Base-by-base conservation (phyloP, 2,888 invertebrate species). In the Pachydiplax longipennis region DNA sequence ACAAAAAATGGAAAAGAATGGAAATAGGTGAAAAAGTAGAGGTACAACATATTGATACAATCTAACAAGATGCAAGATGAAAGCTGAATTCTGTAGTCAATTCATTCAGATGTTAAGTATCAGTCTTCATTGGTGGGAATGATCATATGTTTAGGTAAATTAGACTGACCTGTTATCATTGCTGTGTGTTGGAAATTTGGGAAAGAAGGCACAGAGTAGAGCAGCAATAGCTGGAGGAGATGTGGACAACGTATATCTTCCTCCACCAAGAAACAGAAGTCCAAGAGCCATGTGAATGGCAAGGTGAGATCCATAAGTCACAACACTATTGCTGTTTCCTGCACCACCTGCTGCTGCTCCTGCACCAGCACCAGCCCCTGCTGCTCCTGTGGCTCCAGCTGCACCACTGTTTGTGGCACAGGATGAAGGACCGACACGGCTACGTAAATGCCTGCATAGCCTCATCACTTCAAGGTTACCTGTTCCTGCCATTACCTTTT, bases 251-350 rank as follows among this genome's bases (percentile, higher is more conserved):
- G 98, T 97, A 92, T 96, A 98, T 92, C 98, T 96, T 0, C 99
- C 99, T 37, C 98, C 99, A 12, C 99, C 99, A 90, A 99, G 95
- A 94, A 99, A 99, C 80, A 99, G 94, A 92, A 99, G 95, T 0
- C 99, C 99, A 80, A 99, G 94, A 0, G 99, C 97, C 97, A 98
- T 98, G 93, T 99, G 99, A n/a, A 98, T 97, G 22, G 98, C 98
- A 95, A 99, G 96, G 95, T 99, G 98, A 18, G 97, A 97, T 40
- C 98, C 98, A 94, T 99, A 99, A 0, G 98, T 96, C 90, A 97
- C 97, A 73, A 97, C 95, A 90, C 96, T 95, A 92, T 95, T 95
- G 92, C 95, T 96, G 22, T 61, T 61, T 35, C 58, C 83, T 58
- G 53, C 58, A 31, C 31, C 22, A 12, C 58, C 83, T 37, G 58